phyloP scores from a whole-genome alignment of 2,888 invertebrate genomes.

The Hydrotaea diabolus region DNA sequence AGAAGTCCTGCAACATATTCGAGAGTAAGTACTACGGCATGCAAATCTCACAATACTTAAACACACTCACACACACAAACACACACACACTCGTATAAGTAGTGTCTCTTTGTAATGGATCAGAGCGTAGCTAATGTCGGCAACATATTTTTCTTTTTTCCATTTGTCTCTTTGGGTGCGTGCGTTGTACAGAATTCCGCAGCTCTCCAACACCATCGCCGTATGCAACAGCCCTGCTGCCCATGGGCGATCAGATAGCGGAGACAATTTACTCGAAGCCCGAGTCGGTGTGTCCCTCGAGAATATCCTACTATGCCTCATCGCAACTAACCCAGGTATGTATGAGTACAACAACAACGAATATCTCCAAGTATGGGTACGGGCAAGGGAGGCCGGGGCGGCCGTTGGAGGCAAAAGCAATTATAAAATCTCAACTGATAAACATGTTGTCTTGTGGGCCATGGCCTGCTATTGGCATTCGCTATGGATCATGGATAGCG shows the following conservation, averaged over 20 bases:
- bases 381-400: neutral
- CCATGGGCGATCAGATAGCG: slow-evolving; percentile 81
- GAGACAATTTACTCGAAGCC: slow-evolving; percentile 84
- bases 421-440: slow-evolving; percentile 38
- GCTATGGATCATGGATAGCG: neutral
- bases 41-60: neutral
- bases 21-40: slow-evolving; percentile 75
- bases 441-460: neutral
- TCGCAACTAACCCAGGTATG: slow-evolving; percentile 87
- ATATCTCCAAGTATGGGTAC: neutral
- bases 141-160: neutral
- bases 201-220: slow-evolving; percentile 84
- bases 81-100: neutral
- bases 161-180: slow-evolving; percentile 41
- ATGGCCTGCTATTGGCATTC: neutral
- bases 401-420: slow-evolving; percentile 1
- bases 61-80: neutral
- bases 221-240: slow-evolving; percentile 85
- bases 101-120: neutral
- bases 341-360: too few species aligned
- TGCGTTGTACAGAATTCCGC: slow-evolving; percentile 76
- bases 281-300: slow-evolving; percentile 83
- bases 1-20: slow-evolving; percentile 80
- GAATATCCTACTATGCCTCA: slow-evolving; percentile 90
- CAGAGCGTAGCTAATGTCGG: neutral